Conservation (phyloP, 2,113 vertebrate species). For the Halichoerus grypus region DNA sequence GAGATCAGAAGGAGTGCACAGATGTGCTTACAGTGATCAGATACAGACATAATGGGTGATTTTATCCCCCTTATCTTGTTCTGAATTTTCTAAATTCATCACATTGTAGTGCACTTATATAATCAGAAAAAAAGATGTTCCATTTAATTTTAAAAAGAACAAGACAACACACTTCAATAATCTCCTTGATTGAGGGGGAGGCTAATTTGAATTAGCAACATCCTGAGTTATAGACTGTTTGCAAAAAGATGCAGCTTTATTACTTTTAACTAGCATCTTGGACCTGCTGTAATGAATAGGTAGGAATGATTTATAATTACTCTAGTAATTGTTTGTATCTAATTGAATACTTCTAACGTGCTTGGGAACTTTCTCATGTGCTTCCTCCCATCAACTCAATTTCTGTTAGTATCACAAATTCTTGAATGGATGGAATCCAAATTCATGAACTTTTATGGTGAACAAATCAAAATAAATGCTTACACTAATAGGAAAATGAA, state of each 20-base stretch:
- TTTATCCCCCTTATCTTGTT: background rate
- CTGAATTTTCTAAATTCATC: slow-evolving; percentile 54
- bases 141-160: slow-evolving; percentile 49
- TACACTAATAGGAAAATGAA: background rate
- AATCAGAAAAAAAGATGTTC: slow-evolving; percentile 43
- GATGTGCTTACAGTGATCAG: background rate
- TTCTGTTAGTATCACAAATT: slow-evolving; percentile 14
- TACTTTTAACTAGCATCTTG: slow-evolving; percentile 56
- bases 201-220: slow-evolving; percentile 53
- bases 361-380: slow-evolving; percentile 52
- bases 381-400: slow-evolving; percentile 17
- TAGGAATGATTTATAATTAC: slow-evolving; percentile 75
- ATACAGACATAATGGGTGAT: background rate
- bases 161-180: slow-evolving; percentile 57
- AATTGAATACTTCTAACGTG: slow-evolving; percentile 40
- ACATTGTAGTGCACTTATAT: slow-evolving; percentile 30
- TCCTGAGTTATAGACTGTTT: slow-evolving; percentile 65
- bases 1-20: background rate
- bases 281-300: slow-evolving; percentile 69
- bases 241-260: slow-evolving; percentile 58
- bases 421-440: background rate
- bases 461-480: background rate
- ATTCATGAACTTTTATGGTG: background rate
- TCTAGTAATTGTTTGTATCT: slow-evolving; percentile 66
- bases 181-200: slow-evolving; percentile 61